Conservation (phyloP, 2,888 invertebrate species). For the Nomada lathburiana region DNA sequence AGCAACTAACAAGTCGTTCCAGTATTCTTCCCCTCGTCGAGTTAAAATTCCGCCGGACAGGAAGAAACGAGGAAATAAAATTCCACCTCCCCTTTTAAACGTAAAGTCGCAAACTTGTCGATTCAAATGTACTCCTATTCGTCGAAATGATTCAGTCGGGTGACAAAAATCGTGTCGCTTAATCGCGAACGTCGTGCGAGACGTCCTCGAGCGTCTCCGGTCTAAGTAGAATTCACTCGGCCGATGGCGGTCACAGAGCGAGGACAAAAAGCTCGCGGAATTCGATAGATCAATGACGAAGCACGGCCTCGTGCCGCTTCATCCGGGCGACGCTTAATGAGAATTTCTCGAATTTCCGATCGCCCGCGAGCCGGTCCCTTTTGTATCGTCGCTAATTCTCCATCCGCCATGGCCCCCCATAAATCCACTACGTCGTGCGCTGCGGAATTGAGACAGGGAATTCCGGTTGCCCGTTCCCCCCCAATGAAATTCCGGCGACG, state of each 20-base stretch:
- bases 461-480: slow-evolving; percentile 9
- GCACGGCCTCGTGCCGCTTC: slow-evolving; percentile 19
- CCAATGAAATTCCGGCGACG: slow-evolving; percentile 29
- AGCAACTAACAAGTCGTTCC: too few relatives aligned
- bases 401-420: slow-evolving; percentile 10
- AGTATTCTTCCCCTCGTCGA: too few relatives aligned
- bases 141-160: too few relatives aligned
- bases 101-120: too few relatives aligned
- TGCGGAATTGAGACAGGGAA: slow-evolving; percentile 33
- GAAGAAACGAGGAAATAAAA: background rate
- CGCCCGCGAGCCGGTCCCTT: slow-evolving; percentile 35
- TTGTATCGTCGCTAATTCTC: slow-evolving; percentile 57
- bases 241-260: slow-evolving; percentile 42
- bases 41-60: too few relatives aligned
- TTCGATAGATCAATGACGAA: slow-evolving; percentile 69
- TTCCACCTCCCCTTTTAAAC: background rate
- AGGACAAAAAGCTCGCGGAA: slow-evolving; percentile 61
- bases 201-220: slow-evolving; percentile 54
- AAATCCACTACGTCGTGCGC: slow-evolving; percentile 43
- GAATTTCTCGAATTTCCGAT: slow-evolving; percentile 78
- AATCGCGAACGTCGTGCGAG: slow-evolving; percentile 47
- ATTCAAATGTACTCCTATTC: too few relatives aligned
- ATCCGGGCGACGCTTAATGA: slow-evolving; percentile 70
- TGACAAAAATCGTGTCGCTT: background rate
- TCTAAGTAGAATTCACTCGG: slow-evolving; percentile 65